A percentile compares a stretch with the other conserved stretches of the same genome.
phyloP scores from a whole-genome alignment of 2,113 vertebrate genomes.

The Colaptes auratus region DNA sequence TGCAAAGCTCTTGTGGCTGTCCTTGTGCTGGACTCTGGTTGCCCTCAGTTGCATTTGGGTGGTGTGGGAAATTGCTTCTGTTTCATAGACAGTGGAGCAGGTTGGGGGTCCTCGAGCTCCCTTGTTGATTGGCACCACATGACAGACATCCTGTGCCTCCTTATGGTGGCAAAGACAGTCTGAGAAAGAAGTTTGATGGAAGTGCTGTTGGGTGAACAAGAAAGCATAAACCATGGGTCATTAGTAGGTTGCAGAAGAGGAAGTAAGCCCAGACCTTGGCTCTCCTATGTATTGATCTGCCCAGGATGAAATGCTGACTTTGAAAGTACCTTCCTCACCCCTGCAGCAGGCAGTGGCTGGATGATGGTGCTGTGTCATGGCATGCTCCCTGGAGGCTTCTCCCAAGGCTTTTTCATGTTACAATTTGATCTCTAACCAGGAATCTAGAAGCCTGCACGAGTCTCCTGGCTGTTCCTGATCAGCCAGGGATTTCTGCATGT shows the following conservation, averaged over 20 bases:
- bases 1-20: rapidly evolving
- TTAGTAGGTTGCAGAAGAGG: background rate
- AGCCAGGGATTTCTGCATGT: background rate
- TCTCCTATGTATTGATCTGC: background rate
- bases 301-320: background rate
- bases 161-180: background rate
- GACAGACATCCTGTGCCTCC: background rate
- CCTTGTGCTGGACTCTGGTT: background rate
- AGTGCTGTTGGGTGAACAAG: background rate
- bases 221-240: background rate
- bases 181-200: background rate
- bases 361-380: background rate
- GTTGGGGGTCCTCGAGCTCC: background rate
- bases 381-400: background rate
- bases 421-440: background rate
- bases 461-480: background rate
- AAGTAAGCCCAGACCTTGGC: background rate
- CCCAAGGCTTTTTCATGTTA: background rate
- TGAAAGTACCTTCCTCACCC: background rate
- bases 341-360: background rate
- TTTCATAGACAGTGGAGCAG: background rate
- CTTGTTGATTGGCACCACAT: background rate
- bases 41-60: background rate
- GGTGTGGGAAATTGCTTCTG: background rate
- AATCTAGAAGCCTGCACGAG: background rate